phyloP scores from a whole-genome alignment of 2,797 vertebrate genomes.

The Bucorvus abyssinicus region DNA sequence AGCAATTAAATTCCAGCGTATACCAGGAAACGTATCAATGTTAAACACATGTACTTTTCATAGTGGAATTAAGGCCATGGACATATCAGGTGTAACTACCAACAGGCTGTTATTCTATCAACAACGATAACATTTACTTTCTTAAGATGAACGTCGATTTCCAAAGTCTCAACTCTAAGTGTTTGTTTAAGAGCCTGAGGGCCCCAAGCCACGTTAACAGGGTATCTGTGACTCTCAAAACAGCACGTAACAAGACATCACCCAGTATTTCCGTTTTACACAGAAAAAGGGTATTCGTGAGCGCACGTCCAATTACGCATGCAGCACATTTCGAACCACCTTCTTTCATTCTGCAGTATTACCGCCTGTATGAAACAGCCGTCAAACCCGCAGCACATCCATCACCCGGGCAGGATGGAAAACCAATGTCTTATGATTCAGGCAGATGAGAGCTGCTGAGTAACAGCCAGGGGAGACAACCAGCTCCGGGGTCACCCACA shows the following conservation, averaged over 20 bases:
- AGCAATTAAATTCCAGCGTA: background rate
- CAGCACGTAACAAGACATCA: background rate
- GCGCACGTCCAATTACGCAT: background rate
- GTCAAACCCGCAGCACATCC: background rate
- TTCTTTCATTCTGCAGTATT: background rate
- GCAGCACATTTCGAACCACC: background rate
- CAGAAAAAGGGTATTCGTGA: background rate
- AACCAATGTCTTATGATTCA: background rate
- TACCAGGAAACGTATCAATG: background rate
- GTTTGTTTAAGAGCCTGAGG: background rate
- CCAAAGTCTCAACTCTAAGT: background rate
- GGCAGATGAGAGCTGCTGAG: background rate
- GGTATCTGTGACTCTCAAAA: background rate
- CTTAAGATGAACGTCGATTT: background rate
- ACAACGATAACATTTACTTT: constrained; percentile 15
- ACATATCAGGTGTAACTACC: background rate
- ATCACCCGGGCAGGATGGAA: background rate
- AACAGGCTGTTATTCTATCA: background rate
- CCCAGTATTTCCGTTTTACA: background rate
- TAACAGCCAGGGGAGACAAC: background rate
- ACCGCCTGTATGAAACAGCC: background rate
- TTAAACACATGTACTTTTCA: background rate
- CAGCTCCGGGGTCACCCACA: background rate
- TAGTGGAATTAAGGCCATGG: background rate
- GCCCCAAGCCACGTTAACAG: background rate